Conservation (phyloP, 2,888 invertebrate species). For the Diplazon laetatorius region DNA sequence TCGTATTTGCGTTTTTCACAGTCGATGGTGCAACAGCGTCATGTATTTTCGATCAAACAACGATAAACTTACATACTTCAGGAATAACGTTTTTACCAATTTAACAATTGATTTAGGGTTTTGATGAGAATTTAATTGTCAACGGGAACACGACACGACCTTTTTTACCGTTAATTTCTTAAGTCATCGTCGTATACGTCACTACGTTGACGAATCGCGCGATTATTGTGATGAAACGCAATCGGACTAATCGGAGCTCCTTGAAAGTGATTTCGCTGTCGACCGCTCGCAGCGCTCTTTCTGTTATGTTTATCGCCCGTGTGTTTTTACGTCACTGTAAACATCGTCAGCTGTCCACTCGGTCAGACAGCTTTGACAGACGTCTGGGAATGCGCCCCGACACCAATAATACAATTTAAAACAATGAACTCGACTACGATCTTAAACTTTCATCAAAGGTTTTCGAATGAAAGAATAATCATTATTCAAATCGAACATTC, state of each 20-base stretch:
- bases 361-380: conserved; percentile 46
- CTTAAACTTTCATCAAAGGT: too few species aligned
- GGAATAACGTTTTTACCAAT: neutral
- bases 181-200: conserved; percentile 39
- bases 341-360: conserved; percentile 43
- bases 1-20: neutral
- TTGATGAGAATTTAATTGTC: neutral
- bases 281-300: conserved; percentile 5
- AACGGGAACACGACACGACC: neutral
- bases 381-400: conserved; percentile 42
- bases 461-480: too few species aligned
- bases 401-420: too few species aligned
- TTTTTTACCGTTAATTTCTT: neutral
- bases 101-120: neutral
- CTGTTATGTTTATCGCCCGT: conserved; percentile 32
- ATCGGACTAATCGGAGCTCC: too few species aligned
- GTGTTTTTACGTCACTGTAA: conserved; percentile 37
- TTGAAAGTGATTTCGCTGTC: neutral
- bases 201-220: conserved; percentile 8
- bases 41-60: neutral
- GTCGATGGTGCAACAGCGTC: neutral
- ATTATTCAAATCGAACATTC: too few species aligned
- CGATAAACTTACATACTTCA: conserved; percentile 4
- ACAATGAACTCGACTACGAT: too few species aligned
- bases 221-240: conserved; percentile 14